Percentiles rank a stretch among this genome's conserved stretches.
Evolutionary conservation across 53 echinoderm and acorn worm genomes (phyloP).

Genomic region (Holothuria leucospilota): DNA sequence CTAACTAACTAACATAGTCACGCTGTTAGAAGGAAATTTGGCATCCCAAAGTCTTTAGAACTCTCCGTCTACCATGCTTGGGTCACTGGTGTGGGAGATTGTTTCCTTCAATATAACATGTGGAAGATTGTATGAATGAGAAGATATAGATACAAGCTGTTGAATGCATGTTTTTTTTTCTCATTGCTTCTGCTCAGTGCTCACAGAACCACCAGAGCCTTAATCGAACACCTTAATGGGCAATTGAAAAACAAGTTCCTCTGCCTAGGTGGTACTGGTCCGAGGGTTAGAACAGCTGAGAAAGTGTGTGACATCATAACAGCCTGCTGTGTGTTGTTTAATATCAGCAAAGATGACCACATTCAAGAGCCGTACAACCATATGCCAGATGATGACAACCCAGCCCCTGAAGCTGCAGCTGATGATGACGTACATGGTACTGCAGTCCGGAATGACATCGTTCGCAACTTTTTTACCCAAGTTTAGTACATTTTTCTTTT

Average conservation of each 20-base stretch:
- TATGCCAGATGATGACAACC: constrained; percentile 40
- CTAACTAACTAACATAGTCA: too few species aligned
- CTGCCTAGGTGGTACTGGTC: constrained; percentile 53
- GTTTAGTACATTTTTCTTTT: background rate
- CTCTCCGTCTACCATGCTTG: too few species aligned
- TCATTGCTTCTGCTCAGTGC: too few species aligned
- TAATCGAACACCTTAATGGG: too few species aligned
- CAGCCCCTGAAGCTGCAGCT: constrained; percentile 18
- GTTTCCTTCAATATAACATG: too few species aligned
- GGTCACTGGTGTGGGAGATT: too few species aligned
- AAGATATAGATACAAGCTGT: too few species aligned
- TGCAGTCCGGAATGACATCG: constrained; percentile 34
- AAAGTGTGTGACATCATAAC: constrained; percentile 38
- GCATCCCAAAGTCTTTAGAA: too few species aligned
- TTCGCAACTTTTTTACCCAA: constrained; percentile 14
- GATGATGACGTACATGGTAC: constrained; percentile 22
- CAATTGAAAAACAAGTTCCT: constrained; percentile 51
- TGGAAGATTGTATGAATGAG: constrained; percentile 12
- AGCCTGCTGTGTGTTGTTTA: constrained; percentile 60
- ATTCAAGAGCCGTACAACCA: constrained; percentile 53
- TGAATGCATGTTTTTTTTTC: too few species aligned
- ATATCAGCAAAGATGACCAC: constrained; percentile 65
- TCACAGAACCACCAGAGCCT: too few species aligned
- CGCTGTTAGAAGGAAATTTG: too few species aligned
- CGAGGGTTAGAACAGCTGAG: constrained; percentile 46